phyloP scores from a whole-genome alignment of 1,140 invertebrate species.

The Teleopsis dalmanni region DNA sequence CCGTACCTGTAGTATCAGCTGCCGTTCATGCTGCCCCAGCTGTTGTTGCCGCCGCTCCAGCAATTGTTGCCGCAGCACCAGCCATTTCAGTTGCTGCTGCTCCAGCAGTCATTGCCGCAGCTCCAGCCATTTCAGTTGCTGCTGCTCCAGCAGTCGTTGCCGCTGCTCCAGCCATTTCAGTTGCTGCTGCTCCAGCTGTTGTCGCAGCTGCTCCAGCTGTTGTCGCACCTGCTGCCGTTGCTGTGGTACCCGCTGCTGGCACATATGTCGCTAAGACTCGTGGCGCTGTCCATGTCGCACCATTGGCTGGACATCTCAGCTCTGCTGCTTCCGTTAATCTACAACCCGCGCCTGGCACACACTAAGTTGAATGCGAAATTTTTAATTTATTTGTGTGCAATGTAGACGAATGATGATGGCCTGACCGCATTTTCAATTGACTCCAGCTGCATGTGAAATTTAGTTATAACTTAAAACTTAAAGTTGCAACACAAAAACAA shows the following conservation, averaged over 20 bases:
- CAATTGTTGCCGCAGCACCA: slow-evolving; percentile 8
- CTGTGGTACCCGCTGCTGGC: slow-evolving; percentile 31
- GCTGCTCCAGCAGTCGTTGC: slow-evolving; percentile 10
- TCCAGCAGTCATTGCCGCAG: slow-evolving; percentile 4
- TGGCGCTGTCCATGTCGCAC: slow-evolving; percentile 48
- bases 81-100: slow-evolving; percentile 27
- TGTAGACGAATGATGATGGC: no score
- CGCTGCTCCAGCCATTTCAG: slow-evolving; percentile 13
- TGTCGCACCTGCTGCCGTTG: slow-evolving; percentile 18
- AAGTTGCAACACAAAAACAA: no score
- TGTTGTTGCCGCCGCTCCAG: slow-evolving; percentile 1
- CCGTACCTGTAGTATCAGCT: not conserved
- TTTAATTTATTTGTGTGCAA: no score
- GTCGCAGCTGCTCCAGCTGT: slow-evolving; percentile 1
- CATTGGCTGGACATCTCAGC: slow-evolving; percentile 47
- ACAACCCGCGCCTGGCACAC: slow-evolving; percentile 47
- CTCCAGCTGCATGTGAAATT: no score
- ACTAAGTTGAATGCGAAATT: no score
- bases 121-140: not conserved
- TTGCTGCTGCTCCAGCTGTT: not conserved
- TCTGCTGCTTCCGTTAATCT: slow-evolving; percentile 42
- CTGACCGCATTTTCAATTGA: no score
- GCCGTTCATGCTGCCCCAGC: not conserved
- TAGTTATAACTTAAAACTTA: no score
- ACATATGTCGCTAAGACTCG: slow-evolving; percentile 48